Percentiles rank a stretch among this genome's conserved stretches.
Evolutionary conservation across 1,140 invertebrate species (phyloP).

Genomic region (Ptiloglossa arizonensis): DNA sequence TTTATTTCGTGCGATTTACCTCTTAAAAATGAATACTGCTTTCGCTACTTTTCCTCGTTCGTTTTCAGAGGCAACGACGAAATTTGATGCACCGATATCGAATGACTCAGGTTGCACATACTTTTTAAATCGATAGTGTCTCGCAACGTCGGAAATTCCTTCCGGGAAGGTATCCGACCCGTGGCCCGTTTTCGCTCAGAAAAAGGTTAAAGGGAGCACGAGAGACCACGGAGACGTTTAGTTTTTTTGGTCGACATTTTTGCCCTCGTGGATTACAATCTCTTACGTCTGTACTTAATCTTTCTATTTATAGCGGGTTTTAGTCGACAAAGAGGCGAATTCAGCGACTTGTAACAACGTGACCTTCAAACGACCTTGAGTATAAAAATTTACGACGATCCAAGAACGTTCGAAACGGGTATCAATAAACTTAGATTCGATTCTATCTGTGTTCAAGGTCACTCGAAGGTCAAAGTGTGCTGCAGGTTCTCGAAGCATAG

Average conservation of each 20-base stretch:
- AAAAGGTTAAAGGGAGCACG: not conserved
- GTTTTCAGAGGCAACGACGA: not conserved
- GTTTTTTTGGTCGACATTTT: not conserved
- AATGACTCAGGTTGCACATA: not conserved
- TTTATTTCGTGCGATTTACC: too few relatives aligned
- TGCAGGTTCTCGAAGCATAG: too few relatives aligned
- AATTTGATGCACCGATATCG: constrained; percentile 1
- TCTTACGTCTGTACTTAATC: too few relatives aligned
- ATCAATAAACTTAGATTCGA: too few relatives aligned
- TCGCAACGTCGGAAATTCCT: constrained; percentile 37
- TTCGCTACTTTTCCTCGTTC: not conserved
- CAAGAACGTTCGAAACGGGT: too few relatives aligned
- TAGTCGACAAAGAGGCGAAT: not conserved
- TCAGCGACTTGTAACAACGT: too few relatives aligned
- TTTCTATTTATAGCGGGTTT: not conserved
- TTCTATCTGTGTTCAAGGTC: too few relatives aligned
- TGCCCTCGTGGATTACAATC: not conserved
- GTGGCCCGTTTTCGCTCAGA: not conserved
- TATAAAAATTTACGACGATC: too few relatives aligned
- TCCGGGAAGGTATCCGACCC: constrained; percentile 3
- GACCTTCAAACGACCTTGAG: too few relatives aligned
- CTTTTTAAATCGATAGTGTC: constrained; percentile 29
- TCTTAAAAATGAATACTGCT: not conserved
- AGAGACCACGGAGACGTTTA: not conserved
- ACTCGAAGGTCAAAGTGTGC: too few relatives aligned